Evolutionary conservation across 2,113 vertebrate species (phyloP), one percentile per base, ranked within the genome.

Genomic region (Ovis canadensis): DNA sequence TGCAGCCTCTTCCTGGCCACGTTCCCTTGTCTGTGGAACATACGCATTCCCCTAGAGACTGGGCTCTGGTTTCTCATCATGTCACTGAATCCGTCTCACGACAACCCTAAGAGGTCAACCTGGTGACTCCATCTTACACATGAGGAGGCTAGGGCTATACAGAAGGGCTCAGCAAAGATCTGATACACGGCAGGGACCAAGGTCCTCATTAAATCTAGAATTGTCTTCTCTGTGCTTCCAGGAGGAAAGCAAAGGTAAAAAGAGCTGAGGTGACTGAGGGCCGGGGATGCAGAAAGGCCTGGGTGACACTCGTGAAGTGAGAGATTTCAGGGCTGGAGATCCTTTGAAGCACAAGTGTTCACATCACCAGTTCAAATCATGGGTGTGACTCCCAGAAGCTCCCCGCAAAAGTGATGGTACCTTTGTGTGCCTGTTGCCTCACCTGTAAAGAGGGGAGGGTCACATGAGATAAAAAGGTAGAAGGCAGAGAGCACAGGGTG

Each of bases 401-500:
- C 48, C 50, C 78, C 29, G 10, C 15, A 23, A 16, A 78, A 12
- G 62, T 4, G 43, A 50, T 5, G 2, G 40, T 0, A 1, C 5
- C 14, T 2, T 19, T 62, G 43, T 91, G 40, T 27, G 55, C 14
- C 62, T 40, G 6, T 62, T 15, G 1, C n/a, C 21, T 85, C 54
- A 4, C 31, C 12, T 87, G 50, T 25, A 27, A 71, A 81, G 82
- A 81, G 50, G 8, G 40, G 3, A 62, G 67, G 2, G 29, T 36
- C n/a, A 21, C 45, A 21, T 3, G 13, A 48, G 31, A 31, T 36
- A 14, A 21, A 10, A n/a, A 29, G n/a, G 14, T 10, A 48, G 27
- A 29, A 19, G 29, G 7, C 3, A n/a, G 6, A 3, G 6, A 48
- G 36, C 2, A 1, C 31, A 81, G 48, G 0, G 5, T 64, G 7